phyloP scores from a whole-genome alignment of 1,140 invertebrate species.

The Stenopsyche tienmushanensis region DNA sequence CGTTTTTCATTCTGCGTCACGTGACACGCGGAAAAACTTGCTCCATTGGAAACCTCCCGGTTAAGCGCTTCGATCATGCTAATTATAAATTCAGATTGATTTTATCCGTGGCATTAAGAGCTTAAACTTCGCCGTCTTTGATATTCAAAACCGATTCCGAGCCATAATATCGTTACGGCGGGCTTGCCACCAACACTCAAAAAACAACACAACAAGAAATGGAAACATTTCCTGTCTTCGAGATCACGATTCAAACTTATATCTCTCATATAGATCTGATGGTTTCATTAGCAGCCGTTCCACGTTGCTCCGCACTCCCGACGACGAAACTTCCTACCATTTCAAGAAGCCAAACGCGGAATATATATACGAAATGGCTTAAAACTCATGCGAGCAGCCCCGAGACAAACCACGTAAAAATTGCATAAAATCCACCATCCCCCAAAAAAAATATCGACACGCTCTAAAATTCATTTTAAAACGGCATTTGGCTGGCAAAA shows the following conservation, averaged over 20 bases:
- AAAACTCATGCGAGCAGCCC: no score
- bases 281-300: constrained; percentile 32
- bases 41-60: no score
- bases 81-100: no score
- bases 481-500: no score
- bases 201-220: constrained; percentile 39
- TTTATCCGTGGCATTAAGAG: no score
- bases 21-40: constrained; percentile 29
- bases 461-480: no score
- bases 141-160: constrained; percentile 16
- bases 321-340: background rate
- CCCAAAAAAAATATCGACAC: no score
- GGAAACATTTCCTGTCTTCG: constrained; percentile 37
- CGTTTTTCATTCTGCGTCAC: constrained; percentile 17
- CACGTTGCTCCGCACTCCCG: background rate
- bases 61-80: no score
- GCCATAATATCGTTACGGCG: background rate
- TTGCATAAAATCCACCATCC: no score
- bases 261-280: constrained; percentile 32
- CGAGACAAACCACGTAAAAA: no score
- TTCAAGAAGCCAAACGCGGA: background rate
- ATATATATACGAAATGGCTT: no score
- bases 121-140: constrained; percentile 4
- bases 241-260: constrained; percentile 33
- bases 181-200: constrained; percentile 25